Evolutionary conservation across 2,888 invertebrate species (phyloP), one percentile per base, ranked within the genome.

Genomic region (Encarsia formosa): DNA sequence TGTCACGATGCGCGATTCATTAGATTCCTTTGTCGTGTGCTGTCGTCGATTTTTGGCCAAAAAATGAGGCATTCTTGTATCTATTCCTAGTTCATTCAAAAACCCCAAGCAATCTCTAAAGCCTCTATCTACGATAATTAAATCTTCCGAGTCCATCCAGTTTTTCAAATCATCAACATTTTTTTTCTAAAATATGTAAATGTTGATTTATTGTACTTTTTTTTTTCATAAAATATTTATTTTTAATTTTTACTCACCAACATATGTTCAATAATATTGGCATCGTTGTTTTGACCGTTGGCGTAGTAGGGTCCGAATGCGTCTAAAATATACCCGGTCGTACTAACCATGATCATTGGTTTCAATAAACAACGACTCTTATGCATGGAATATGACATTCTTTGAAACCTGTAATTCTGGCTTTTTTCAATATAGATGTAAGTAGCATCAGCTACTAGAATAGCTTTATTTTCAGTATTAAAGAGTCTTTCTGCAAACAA

Each of bases 351-450:
- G 3, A 44, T 34, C 44, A 50, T 50, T 1, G 44, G 43, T 38
- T 54, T 49, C 5, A 40, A 9, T 11, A 39, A 16, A 40, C 26
- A 32, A 6, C 44, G 19, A 22, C 24, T 18, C 34, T 50, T 50
- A 31, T 50, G 50, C 3, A 19, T 29, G 16, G 37, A 37, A 34
- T 11, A 50, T 26, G 31, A 43, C 11, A 16, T 13, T 39, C 39
- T 38, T 19, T 47, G 26, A 20, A 47, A 47, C 13, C 4, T 13
- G 31, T 47, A 44, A 22, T 50, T 44, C 3, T 22, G 23, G 35
- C 49, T 41, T 49, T 49, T 49, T 42, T 49, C 42, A 3, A 49
- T 6, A 19, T 41, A 45, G 20, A 54, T 16, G 23, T 35, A 45
- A 9, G 45, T 45, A 5, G n/a, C 20, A 15, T 45, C 45, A 22